Evolutionary conservation across 37 sponge, comb jelly and placozoan species (phyloP).

Genomic region (Beroe forskalii): DNA sequence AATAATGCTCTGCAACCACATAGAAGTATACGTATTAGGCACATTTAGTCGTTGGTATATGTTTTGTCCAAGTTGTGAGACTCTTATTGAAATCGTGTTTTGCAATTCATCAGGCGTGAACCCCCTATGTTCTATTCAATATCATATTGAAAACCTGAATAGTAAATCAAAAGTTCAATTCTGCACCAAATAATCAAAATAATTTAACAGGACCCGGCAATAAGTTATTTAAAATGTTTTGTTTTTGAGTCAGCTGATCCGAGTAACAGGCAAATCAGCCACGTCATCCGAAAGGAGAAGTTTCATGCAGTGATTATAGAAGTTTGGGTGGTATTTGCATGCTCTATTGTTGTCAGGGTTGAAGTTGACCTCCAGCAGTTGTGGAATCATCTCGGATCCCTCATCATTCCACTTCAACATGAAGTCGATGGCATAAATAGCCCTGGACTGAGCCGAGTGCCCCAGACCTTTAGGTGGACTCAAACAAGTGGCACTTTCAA

Average conservation of each 20-base stretch:
- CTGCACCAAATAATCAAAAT: no score
- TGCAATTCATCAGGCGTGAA: no score
- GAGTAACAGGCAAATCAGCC: conserved; percentile 38
- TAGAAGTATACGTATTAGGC: no score
- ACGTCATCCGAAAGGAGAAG: conserved; percentile 70
- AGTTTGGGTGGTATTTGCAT: conserved; percentile 82
- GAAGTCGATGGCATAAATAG: conserved; percentile 84
- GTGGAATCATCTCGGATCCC: conserved; percentile 69
- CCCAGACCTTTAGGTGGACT: conserved; percentile 53
- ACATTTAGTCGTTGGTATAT: no score
- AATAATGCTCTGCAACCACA: no score
- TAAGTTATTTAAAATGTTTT: no score
- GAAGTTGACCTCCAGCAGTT: conserved; percentile 84
- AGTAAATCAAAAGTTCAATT: no score
- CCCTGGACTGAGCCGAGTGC: conserved; percentile 68
- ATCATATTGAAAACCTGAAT: no score
- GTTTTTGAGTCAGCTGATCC: conserved; percentile 1
- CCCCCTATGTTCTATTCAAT: no score
- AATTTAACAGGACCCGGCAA: no score
- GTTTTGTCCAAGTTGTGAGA: no score
- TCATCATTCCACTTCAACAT: conserved; percentile 83
- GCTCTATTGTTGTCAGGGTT: conserved; percentile 84
- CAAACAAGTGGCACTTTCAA: conserved; percentile 29
- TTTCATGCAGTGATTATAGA: conserved; percentile 83
- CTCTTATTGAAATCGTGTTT: no score